Evolutionary conservation across 2,888 invertebrate genomes (phyloP), one percentile per base, ranked within the genome.

Genomic region (Aquatica leii): DNA sequence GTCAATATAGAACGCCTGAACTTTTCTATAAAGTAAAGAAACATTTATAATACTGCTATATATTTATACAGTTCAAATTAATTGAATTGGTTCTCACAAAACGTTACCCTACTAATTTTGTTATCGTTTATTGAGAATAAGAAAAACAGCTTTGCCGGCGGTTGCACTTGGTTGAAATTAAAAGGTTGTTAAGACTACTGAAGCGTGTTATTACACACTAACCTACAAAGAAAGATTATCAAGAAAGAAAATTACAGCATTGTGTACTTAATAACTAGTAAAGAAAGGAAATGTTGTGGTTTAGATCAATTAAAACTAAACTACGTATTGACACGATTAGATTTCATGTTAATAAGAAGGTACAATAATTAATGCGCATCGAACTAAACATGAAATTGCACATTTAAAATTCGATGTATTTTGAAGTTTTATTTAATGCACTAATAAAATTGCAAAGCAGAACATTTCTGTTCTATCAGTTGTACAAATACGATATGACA

Each of bases 181-280:
- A 55, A 46, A 55, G 55, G 55, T 34, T 46, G 43, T 43, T 55
- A 46, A 46, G 34, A 24, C 34, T 24, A 46, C 11, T 34, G 46
- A 17, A 55, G 55, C 55, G 46, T 55, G 46, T 14, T 55, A 55
- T 55, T 55, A 12, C 43, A 46, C 55, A 55, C 24, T 55, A 55
- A 54, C 35, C 17, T 54, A 41, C 20, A 37, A 20, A 54, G 41
- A 12, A 51, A 54, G 17, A 20, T 54, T 40, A 54, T 54, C 37
- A 20, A 21, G 40, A 41, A 54, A n/a, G 41, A 54, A 54, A 54
- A 54, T 41, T 17, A 11, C 14, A 5, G 8, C 15, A 52, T 37
- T 21, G 8, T 2, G 15, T 14, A n/a, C n/a, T 40, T 20, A 53
- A 21, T 15, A 53, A 14, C 35, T 51, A 14, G 4, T 35, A 51